A percentile compares a stretch with the other conserved stretches of the same genome.
Conservation (phyloP, 2,113 vertebrate species). For the Antechinus stuartii region DNA sequence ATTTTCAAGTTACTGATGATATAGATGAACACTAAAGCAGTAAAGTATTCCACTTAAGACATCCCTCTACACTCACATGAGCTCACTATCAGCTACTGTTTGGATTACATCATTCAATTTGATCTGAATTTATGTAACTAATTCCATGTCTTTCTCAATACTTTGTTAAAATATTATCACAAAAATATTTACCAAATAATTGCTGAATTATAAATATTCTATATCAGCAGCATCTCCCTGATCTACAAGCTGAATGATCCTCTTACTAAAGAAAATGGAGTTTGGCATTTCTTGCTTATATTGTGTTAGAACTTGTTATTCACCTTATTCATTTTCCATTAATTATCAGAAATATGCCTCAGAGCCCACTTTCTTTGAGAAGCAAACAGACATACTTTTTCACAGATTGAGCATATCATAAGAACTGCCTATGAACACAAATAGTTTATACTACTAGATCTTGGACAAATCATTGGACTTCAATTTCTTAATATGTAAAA, state of each 20-base stretch:
- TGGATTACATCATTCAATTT: not conserved
- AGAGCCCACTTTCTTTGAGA: not conserved
- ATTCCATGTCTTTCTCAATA: not conserved
- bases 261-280: not conserved
- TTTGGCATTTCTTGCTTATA: not conserved
- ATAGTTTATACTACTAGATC: not conserved
- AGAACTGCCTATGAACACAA: not conserved
- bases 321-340: not conserved
- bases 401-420: not conserved
- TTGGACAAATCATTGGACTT: not conserved
- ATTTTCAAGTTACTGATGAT: not conserved
- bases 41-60: not conserved
- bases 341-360: not conserved
- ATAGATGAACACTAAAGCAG: not conserved
- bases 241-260: not conserved
- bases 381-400: not conserved
- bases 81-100: not conserved
- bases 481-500: not conserved
- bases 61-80: not conserved
- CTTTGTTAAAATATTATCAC: not conserved
- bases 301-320: not conserved
- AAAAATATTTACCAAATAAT: not conserved
- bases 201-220: not conserved
- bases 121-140: not conserved
- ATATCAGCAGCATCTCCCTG: not conserved